phyloP scores from a whole-genome alignment of 2,797 vertebrate genomes.

The Danionella dracula region DNA sequence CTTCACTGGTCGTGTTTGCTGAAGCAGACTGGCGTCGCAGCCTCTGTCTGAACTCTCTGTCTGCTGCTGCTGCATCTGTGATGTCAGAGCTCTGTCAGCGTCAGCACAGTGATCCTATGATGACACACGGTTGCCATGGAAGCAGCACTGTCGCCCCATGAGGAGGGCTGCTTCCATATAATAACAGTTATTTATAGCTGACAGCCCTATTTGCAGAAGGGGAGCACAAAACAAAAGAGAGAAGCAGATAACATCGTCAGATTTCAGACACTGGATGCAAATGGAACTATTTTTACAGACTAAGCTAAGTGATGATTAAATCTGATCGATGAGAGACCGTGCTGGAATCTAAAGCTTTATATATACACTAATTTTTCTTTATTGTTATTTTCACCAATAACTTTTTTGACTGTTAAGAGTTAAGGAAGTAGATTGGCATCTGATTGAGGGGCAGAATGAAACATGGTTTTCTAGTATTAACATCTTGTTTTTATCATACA shows the following conservation, averaged over 20 bases:
- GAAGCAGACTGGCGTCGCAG: slow-evolving; percentile 27
- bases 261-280: slow-evolving; percentile 4
- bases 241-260: slow-evolving; percentile 37
- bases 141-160: slow-evolving; percentile 57
- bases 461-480: too few species aligned
- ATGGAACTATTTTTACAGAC: too few species aligned
- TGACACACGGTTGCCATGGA: slow-evolving; percentile 58
- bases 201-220: slow-evolving; percentile 51
- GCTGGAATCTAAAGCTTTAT: too few species aligned
- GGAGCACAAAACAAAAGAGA: slow-evolving; percentile 35
- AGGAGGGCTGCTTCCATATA: slow-evolving; percentile 59
- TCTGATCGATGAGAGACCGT: too few species aligned
- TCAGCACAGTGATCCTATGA: slow-evolving; percentile 47
- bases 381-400: too few species aligned
- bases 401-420: too few species aligned
- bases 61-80: slow-evolving; percentile 32
- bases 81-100: slow-evolving; percentile 44
- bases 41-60: slow-evolving; percentile 47
- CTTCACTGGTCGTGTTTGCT: background rate
- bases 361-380: too few species aligned
- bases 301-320: too few species aligned
- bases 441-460: too few species aligned
- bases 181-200: slow-evolving; percentile 67
- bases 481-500: too few species aligned
- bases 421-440: too few species aligned